Percentiles rank a stretch among this genome's conserved stretches.
phyloP scores from a whole-genome alignment of 2,888 invertebrate genomes.

The Allacma fusca region DNA sequence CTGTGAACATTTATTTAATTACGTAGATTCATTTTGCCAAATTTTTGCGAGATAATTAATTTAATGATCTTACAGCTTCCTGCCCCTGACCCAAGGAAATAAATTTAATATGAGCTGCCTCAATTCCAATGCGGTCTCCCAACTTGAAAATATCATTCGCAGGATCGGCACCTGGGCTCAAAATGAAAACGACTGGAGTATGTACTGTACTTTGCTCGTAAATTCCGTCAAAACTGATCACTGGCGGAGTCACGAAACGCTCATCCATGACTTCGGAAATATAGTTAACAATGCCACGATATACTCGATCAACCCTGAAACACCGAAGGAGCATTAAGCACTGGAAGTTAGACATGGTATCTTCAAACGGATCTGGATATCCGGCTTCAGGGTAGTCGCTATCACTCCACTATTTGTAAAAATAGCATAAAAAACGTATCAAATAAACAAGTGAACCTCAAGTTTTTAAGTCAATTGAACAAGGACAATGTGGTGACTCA shows the following conservation, averaged over 20 bases:
- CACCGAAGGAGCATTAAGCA: slow-evolving; percentile 84
- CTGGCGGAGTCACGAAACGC: slow-evolving; percentile 87
- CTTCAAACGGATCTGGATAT: slow-evolving; percentile 77
- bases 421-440: slow-evolving; percentile 35
- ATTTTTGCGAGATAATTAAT: background rate
- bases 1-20: slow-evolving; percentile 64
- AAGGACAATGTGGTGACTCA: slow-evolving; percentile 64
- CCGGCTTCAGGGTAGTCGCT: slow-evolving; percentile 81
- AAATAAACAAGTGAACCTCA: no score
- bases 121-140: slow-evolving; percentile 71
- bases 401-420: slow-evolving; percentile 84
- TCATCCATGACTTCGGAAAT: slow-evolving; percentile 85
- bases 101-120: slow-evolving; percentile 82
- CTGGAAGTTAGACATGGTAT: slow-evolving; percentile 71
- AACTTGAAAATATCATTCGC: slow-evolving; percentile 84
- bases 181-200: slow-evolving; percentile 89
- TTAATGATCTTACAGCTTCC: slow-evolving; percentile 72
- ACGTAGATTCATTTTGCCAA: background rate
- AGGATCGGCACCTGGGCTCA: slow-evolving; percentile 94
- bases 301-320: slow-evolving; percentile 88
- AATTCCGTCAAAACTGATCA: slow-evolving; percentile 82
- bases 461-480: no score
- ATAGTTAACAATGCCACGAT: slow-evolving; percentile 83
- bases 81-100: slow-evolving; percentile 94
- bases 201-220: slow-evolving; percentile 83